phyloP scores from a whole-genome alignment of 1,140 invertebrate species.

The Drosophila virilis region DNA sequence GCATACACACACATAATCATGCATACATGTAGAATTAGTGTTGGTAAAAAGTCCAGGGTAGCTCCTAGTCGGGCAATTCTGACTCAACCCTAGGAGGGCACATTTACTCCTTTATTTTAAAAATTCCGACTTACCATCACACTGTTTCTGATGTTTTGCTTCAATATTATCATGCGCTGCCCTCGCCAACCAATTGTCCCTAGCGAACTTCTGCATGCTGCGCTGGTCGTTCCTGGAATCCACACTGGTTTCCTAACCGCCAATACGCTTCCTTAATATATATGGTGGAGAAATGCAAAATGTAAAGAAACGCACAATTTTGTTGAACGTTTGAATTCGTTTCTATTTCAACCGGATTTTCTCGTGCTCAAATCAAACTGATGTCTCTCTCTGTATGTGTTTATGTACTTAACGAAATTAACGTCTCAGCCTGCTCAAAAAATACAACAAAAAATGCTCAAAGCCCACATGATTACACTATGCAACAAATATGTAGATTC shows the following conservation, averaged over 20 bases:
- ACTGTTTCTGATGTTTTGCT: slow-evolving; percentile 35
- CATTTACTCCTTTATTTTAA: background rate
- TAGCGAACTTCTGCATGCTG: slow-evolving; percentile 63
- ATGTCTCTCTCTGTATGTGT: slow-evolving; percentile 13
- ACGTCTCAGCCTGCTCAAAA: slow-evolving; percentile 13
- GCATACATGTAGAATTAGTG: no score
- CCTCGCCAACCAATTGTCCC: slow-evolving; percentile 55
- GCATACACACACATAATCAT: no score
- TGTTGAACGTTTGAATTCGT: slow-evolving; percentile 25
- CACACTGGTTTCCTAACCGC: background rate
- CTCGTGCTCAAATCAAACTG: slow-evolving; percentile 26
- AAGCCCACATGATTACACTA: background rate
- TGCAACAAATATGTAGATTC: no score
- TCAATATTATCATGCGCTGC: slow-evolving; percentile 32
- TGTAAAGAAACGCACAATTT: slow-evolving; percentile 30
- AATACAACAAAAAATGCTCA: background rate
- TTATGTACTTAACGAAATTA: slow-evolving; percentile 15
- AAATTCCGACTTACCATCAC: slow-evolving; percentile 43
- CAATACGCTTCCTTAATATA: slow-evolving; percentile 1
- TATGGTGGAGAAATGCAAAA: slow-evolving; percentile 6
- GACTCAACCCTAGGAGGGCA: no score
- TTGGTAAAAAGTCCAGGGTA: no score
- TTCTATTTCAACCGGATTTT: slow-evolving; percentile 21
- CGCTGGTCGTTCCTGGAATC: background rate
- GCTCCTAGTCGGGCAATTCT: no score